Conservation (phyloP, 2,113 vertebrate species). For the Columba janthina region DNA sequence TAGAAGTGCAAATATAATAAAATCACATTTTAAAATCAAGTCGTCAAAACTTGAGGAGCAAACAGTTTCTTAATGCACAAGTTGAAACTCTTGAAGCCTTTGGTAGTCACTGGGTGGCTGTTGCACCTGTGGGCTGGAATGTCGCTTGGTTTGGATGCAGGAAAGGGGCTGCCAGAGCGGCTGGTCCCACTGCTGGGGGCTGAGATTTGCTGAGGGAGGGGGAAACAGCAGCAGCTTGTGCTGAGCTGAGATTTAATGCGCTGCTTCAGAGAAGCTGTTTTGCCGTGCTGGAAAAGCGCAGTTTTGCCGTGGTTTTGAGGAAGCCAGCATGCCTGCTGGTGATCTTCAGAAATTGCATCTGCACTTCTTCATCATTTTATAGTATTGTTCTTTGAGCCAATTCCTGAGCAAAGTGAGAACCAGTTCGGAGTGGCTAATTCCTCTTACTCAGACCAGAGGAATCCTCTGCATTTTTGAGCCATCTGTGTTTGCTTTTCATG, state of each 20-base stretch:
- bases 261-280: neutral
- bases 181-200: neutral
- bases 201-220: neutral
- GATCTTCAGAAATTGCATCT: constrained; percentile 9
- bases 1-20: neutral
- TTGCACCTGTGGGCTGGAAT: neutral
- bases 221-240: neutral
- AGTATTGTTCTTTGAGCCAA: neutral
- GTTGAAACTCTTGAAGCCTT: neutral
- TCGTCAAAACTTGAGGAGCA: neutral
- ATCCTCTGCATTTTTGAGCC: constrained; percentile 15
- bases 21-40: neutral
- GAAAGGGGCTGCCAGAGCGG: neutral
- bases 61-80: neutral
- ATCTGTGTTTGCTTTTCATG: constrained; percentile 29
- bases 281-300: neutral
- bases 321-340: neutral
- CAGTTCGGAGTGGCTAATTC: constrained; percentile 11
- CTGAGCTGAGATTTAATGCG: neutral
- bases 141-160: neutral
- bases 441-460: constrained; percentile 19
- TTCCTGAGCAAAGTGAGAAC: constrained; percentile 11
- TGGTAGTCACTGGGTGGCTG: neutral
- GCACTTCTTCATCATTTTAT: neutral
- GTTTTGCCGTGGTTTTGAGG: neutral